Percentiles rank a stretch among this genome's conserved stretches.
phyloP scores from a whole-genome alignment of 2,797 vertebrate species.

The Eulemur albifrons region DNA sequence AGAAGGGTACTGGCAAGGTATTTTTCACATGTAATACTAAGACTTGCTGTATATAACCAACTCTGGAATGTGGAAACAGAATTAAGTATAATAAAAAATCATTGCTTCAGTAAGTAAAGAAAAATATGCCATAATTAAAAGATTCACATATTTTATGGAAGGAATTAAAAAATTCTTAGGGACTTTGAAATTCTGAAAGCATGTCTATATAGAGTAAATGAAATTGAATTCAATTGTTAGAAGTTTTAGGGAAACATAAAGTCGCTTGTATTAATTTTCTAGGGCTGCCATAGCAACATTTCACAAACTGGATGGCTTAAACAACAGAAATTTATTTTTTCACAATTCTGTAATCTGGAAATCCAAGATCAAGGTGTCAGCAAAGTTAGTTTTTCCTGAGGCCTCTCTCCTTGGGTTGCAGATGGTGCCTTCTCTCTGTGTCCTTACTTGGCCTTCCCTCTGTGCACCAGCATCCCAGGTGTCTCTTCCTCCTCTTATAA shows the following conservation, averaged over 20 bases:
- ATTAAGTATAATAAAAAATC: neutral
- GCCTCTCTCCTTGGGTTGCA: neutral
- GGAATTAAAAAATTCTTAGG: neutral
- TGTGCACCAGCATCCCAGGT: accelerated
- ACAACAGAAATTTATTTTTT: neutral
- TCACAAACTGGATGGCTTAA: neutral
- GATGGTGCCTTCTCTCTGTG: accelerated
- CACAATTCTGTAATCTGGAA: neutral
- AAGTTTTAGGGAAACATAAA: neutral
- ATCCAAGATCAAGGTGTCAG: neutral
- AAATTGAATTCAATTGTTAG: neutral
- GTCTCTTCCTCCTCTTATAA: neutral
- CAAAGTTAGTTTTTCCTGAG: neutral
- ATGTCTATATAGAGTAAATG: neutral
- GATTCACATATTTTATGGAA: neutral
- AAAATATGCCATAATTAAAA: neutral
- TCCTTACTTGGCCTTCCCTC: accelerated
- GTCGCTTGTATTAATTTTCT: neutral
- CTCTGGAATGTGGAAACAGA: neutral
- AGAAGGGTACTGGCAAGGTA: neutral
- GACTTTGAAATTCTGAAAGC: neutral
- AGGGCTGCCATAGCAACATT: neutral
- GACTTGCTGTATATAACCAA: neutral
- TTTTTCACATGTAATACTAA: neutral
- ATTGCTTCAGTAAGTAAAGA: neutral